Base-by-base conservation (phyloP, 2,113 vertebrate species). In the Gymnorhina tibicen region DNA sequence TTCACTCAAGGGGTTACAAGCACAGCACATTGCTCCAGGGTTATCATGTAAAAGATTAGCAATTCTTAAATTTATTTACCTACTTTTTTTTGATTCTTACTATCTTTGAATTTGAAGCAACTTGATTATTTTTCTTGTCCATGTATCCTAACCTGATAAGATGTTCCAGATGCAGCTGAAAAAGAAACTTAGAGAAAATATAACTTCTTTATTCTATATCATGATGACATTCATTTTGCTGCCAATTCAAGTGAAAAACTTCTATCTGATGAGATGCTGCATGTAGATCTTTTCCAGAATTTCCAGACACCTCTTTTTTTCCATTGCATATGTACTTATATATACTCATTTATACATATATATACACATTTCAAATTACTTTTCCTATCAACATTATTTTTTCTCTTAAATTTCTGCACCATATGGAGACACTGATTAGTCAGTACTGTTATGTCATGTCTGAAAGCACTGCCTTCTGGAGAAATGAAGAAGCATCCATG, bases 381-480 rank as follows among this genome's bases (percentile, higher is more conserved):
- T 94, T 89, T 91, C 67, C 52, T 64, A 55, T 70, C 73, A 72
- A 35, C 11, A 50, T 76, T 64, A 87, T 76, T 85, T 95, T 92
- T 68, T 91, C n/a, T 70, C 37, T 88, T 91, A 47, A 86, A 95
- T 88, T 90, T 75, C 67, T 68, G n/a, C 39, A 68, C 56, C 68
- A 81, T 85, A 91, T 88, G 87, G 87, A 94, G 80, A 69, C 44
- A 33, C 49, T 46, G 91, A 90, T 86, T 87, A 93, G 39, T 87
- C 89, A 94, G 62, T 41, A 60, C 46, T 77, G 70, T 83, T 93
- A 63, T 74, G 44, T 83, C 81, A 89, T 53, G 67, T 95, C 67
- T 96, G 47, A 91, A 90, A 74, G 46, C 39, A 69, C 41, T 92
- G 67, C 46, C 32, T 91, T 94, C 79, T 93, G 52, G 44, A 89